Base-by-base conservation (phyloP, 2,888 invertebrate species). In the Taphrorychus bicolor region DNA sequence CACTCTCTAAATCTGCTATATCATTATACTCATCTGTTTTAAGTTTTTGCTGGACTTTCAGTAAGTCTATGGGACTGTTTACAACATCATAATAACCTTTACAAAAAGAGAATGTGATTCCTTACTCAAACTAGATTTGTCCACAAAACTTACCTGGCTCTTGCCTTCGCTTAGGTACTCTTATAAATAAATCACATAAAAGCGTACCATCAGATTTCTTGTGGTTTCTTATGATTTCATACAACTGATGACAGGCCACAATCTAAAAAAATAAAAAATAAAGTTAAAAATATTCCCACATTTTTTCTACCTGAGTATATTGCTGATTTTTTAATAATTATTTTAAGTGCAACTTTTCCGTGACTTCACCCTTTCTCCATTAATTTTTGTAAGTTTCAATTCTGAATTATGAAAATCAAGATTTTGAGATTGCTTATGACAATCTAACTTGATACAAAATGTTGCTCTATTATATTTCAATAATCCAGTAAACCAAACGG, bases 21-120 rank as follows among this genome's bases (percentile, higher is more conserved):
- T 96, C 95, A 73, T 93, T 92, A 82, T 99, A 99, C 60, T 97
- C 97, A 75, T 98, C 98, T 0, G 95, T 97, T 87, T 97, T 97
- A 7, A 98, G 83, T 81, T 98, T 98, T 79, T 97, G 97, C 81
- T 98, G 97, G 2, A 99, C 95, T 82, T 93, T 90, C 45, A 97
- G 83, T 77, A 99, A 86, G 82, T 99, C 98, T 79, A 99, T 98
- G 1, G 98, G 98, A 79, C 94, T 94, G 5, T 90, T 88, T 1
- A 99, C 95, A 40, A 95, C 93, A 84, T 95, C 94, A 82, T 95
- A 94, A 79, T 95, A 95, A 61, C 91, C 91, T 1, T 19, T n/a
- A n/a, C 19, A 52, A 22, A 19, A 22, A 18, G 56, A 21, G 19
- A 21, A 18, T 3, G 22, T 21, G 5, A 52, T 9, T 19, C 2